Conservation (phyloP, 2,113 vertebrate species). For the Galeopterus variegatus region DNA sequence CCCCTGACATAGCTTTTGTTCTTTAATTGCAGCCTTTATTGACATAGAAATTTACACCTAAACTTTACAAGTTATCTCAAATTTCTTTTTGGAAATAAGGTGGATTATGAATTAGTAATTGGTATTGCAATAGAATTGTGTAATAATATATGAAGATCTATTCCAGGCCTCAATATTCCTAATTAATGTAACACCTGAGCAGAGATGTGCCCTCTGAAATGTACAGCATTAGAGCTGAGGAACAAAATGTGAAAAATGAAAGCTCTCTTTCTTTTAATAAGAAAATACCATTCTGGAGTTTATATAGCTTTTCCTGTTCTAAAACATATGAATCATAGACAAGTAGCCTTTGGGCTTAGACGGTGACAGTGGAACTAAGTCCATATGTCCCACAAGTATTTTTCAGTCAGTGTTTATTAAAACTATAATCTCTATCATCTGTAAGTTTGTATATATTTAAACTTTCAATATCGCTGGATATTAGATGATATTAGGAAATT, state of each 20-base stretch:
- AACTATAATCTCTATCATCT: neutral
- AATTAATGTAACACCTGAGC: neutral
- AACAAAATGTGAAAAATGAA: neutral
- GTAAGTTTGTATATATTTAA: neutral
- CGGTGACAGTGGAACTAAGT: neutral
- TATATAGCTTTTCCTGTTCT: neutral
- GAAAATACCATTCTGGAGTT: neutral
- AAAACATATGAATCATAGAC: neutral
- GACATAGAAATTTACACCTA: neutral
- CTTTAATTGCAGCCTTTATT: neutral
- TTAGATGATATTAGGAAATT: neutral
- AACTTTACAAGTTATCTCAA: neutral
- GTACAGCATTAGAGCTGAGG: neutral
- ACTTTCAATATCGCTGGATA: neutral
- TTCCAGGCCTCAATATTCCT: neutral
- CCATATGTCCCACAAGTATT: neutral
- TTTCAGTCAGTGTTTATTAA: neutral
- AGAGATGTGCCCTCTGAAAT: neutral
- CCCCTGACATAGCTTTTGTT: neutral
- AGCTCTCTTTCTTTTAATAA: neutral
- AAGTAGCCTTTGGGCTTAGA: neutral
- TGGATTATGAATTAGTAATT: constrained; percentile 19
- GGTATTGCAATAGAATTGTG: neutral
- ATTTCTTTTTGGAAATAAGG: neutral
- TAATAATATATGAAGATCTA: neutral